Evolutionary conservation across 2,797 vertebrate species (phyloP), one percentile per base, ranked within the genome.

Genomic region (Coregonus sp.): DNA sequence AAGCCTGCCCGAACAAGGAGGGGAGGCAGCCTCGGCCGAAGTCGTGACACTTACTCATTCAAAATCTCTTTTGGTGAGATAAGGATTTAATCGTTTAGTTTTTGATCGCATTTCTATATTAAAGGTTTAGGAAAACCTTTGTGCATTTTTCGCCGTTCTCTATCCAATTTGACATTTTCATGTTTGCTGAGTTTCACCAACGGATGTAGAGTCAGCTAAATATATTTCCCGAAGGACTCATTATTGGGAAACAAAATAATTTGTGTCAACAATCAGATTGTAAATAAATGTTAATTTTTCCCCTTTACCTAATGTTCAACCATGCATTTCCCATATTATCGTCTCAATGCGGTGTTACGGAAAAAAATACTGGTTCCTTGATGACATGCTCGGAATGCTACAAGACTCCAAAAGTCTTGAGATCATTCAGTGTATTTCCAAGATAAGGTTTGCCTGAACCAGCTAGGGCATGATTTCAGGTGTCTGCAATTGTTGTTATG

Each of bases 271-370:
- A 78, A 85, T 78, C 76, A 31, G 75, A 75, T 73, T 76, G 56
- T 71, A 80, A 86, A 82, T 81, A 80, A 81, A 78, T 75, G 68
- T 85, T 83, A 71, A 63, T 78, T 83, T 82, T 29, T 29, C 25
- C 25, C 25, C 25, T 25, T 25, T 29, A 25, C n/a, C 35, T 69
- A 80, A 66, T 69, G 66, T 65, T 70, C 54, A 70, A 37, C 5
- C 14, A 74, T 67, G 77, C 31, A 47, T 77, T 73, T 79, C 2
- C 54, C 16, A 56, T 56, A 18, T 56, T 56, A 56, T 56, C 54
- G 54, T 56, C 54, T 56, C 4, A 56, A n/a, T 56, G 54, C n/a
- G 15, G 15, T 56, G 16, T 18, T 56, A n/a, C 54, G n/a, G n/a
- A 4, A 0, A 18, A 18, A n/a, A 18, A 18, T 56, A 11, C 66